These are phyloP conservation scores for Ganaspis brasiliensis DNA, from an alignment of 2,888 invertebrate species.

Conservation along the genomic window DNA sequence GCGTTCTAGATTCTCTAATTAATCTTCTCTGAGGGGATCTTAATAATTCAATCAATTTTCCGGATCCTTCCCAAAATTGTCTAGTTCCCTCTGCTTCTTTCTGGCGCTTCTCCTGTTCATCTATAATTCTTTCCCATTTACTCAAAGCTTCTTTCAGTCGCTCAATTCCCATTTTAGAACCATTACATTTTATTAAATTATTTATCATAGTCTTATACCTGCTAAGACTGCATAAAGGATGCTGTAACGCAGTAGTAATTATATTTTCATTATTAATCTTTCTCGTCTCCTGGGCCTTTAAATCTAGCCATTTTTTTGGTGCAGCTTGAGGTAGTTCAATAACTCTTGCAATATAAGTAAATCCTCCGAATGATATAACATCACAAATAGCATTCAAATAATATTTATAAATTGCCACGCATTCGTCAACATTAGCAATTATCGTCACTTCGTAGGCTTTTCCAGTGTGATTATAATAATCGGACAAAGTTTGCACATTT, in stretches of 20 bases:
- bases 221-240: conserved; percentile 82
- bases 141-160: conserved; percentile 83
- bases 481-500: conserved; percentile 86
- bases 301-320: conserved; percentile 83
- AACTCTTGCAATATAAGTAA: conserved; percentile 85
- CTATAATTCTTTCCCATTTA: conserved; percentile 85
- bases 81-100: conserved; percentile 87
- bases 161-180: conserved; percentile 81
- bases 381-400: conserved; percentile 88
- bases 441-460: conserved; percentile 86
- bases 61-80: conserved; percentile 88
- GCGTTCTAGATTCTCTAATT: conserved; percentile 88
- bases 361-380: conserved; percentile 88
- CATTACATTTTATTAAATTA: conserved; percentile 81
- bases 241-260: conserved; percentile 83
- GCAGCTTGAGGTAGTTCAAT: conserved; percentile 84
- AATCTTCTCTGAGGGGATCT: conserved; percentile 87
- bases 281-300: conserved; percentile 82
- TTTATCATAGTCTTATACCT: conserved; percentile 85
- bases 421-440: conserved; percentile 87
- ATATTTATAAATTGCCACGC: conserved; percentile 86
- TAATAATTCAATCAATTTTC: conserved; percentile 85
- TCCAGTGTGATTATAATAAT: conserved; percentile 85
- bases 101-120: conserved; percentile 84
- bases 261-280: conserved; percentile 83